Evolutionary conservation across 2,797 vertebrate species (phyloP).

Genomic region (Staurois parvus): DNA sequence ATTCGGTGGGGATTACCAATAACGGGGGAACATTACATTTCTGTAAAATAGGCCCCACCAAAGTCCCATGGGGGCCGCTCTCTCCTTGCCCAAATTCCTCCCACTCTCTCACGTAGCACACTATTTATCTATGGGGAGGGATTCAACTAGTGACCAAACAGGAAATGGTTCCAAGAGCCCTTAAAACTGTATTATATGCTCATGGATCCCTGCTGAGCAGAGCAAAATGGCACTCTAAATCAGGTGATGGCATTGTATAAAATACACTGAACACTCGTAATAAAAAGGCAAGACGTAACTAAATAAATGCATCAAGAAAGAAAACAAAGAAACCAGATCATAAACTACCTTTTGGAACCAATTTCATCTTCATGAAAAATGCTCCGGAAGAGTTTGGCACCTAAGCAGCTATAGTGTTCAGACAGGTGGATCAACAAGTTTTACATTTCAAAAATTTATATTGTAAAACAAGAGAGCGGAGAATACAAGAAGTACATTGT

Average conservation of each 20-base stretch:
- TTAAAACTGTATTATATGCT: too few species aligned
- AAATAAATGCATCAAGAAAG: background rate
- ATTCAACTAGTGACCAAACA: too few species aligned
- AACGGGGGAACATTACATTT: too few species aligned
- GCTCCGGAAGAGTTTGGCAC: background rate
- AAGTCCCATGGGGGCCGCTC: too few species aligned
- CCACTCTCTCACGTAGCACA: too few species aligned
- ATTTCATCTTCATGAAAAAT: slow-evolving; percentile 6
- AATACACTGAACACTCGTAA: too few species aligned
- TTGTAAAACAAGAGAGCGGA: background rate
- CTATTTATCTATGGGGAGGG: too few species aligned
- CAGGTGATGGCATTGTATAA: background rate
- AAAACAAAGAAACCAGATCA: background rate
- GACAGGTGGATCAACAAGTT: background rate
- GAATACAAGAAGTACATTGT: background rate
- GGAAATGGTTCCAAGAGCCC: too few species aligned
- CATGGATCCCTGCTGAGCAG: too few species aligned
- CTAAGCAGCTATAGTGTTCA: background rate
- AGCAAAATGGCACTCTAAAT: background rate
- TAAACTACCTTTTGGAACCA: slow-evolving; percentile 37
- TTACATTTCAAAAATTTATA: background rate
- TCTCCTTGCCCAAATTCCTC: too few species aligned
- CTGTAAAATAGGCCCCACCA: too few species aligned
- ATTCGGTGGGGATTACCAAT: too few species aligned
- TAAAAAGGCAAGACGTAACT: background rate